A percentile compares a stretch with the other conserved stretches of the same genome.
phyloP scores from a whole-genome alignment of 2,113 vertebrate genomes.

The Callipepla californica region DNA sequence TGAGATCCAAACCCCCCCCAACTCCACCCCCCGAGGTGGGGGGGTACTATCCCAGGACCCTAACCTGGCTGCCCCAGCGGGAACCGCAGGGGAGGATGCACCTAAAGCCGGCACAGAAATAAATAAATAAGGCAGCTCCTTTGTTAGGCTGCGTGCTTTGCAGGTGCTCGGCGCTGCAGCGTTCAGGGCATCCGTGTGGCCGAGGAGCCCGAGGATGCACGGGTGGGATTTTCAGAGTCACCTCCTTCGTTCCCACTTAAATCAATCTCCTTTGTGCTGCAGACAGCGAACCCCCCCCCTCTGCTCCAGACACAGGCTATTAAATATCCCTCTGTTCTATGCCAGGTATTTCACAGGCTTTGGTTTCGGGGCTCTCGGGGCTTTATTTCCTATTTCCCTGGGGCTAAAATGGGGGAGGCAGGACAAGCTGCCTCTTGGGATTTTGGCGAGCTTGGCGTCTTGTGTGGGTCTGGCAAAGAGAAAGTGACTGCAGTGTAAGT shows the following conservation, averaged over 20 bases:
- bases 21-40: background rate
- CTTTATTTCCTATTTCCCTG: background rate
- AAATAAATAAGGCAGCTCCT: background rate
- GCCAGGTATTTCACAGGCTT: background rate
- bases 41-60: background rate
- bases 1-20: background rate
- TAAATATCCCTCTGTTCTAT: fast-evolving
- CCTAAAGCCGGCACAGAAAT: background rate
- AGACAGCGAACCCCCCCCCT: background rate
- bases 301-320: background rate
- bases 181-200: background rate
- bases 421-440: constrained; percentile 38
- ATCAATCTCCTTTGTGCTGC: background rate
- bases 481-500: constrained; percentile 61
- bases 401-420: background rate
- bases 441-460: constrained; percentile 44
- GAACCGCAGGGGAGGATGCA: background rate
- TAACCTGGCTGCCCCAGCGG: no score
- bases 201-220: background rate
- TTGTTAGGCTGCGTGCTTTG: background rate
- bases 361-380: background rate
- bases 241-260: background rate
- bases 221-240: background rate
- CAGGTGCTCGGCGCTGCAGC: background rate
- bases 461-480: constrained; percentile 67